Conservation (phyloP, 2,797 vertebrate genomes). For the Mus minutoides region DNA sequence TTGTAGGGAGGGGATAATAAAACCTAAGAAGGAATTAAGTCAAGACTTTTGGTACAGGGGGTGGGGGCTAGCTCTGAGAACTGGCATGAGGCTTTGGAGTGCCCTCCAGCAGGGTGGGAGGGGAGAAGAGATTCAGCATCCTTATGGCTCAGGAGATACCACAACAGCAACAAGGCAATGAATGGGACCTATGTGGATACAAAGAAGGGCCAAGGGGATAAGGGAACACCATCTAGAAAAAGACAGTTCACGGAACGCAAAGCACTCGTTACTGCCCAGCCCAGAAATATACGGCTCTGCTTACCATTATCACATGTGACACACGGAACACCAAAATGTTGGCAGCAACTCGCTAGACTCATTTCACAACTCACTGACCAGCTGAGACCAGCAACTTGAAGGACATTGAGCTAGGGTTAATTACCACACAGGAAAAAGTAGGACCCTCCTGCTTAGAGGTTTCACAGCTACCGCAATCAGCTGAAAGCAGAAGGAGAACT, state of each 20-base stretch:
- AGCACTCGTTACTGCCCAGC: neutral
- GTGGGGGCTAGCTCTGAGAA: neutral
- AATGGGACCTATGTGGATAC: neutral
- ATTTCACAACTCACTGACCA: conserved; percentile 41
- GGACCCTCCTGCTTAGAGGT: neutral
- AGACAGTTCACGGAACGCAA: neutral
- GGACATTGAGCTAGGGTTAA: neutral
- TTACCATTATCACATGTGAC: neutral
- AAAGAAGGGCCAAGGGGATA: neutral
- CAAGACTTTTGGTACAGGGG: neutral
- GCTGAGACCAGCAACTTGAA: conserved; percentile 14
- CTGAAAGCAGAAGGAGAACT: conserved; percentile 53
- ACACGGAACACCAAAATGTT: conserved; percentile 29
- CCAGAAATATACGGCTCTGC: neutral
- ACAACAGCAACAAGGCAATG: neutral
- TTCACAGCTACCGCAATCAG: conserved; percentile 33
- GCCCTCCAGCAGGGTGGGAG: neutral
- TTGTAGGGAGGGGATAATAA: neutral
- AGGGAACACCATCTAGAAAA: neutral
- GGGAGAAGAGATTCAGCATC: neutral
- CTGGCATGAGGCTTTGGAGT: neutral
- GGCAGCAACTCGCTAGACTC: neutral
- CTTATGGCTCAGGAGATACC: neutral
- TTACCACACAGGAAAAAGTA: conserved; percentile 12
- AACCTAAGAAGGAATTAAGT: neutral